Base-by-base conservation (phyloP, 2,113 vertebrate genomes). In the Atrichornis clamosus region DNA sequence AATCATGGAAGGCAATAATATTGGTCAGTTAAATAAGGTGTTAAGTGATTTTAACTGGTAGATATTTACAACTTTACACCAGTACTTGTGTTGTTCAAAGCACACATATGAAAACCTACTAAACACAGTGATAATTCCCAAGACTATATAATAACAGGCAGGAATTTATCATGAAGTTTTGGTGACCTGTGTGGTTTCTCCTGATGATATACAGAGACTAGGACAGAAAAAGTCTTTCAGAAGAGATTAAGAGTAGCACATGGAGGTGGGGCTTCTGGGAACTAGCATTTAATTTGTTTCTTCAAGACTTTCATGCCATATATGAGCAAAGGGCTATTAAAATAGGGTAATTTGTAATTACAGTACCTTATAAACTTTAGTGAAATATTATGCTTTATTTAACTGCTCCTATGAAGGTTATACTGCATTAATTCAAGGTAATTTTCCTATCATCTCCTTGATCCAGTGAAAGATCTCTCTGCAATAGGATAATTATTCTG, bases 271-370 rank as follows among this genome's bases (percentile, higher is more conserved):
- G 17, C 70, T 77, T 88, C 85, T 85, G 83, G 70, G 46, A 95
- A 59, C 1, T 50, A 32, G 5, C 64, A 56, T 84, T 76, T 79
- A 72, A 87, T 93, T 82, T 76, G 13, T 84, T 93, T 90, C 67
- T 92, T 75, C 42, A 62, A 35, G 42, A 52, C 20, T 68, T 72
- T 35, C 0, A 5, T 86, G 47, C 23, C 19, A 18, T 69, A 53
- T 65, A 74, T 42, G 23, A 90, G 47, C 32, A 86, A 92, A 86
- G 7, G 62, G 15, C 33, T 88, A 50, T 83, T 83, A 64, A 84
- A 96, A 84, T 41, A 33, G n/a, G 62, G 19, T 72, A 33, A 86
- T 74, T 30, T 62, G n/a, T 92, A 85, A 95, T 96, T 85, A 69
- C 32, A 94, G 65, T 50, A 88, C 65, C 37, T 58, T 79, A 69